Evolutionary conservation across 2,888 invertebrate genomes (phyloP), one percentile per base, ranked within the genome.

Genomic region (Taphrorychus bicolor): DNA sequence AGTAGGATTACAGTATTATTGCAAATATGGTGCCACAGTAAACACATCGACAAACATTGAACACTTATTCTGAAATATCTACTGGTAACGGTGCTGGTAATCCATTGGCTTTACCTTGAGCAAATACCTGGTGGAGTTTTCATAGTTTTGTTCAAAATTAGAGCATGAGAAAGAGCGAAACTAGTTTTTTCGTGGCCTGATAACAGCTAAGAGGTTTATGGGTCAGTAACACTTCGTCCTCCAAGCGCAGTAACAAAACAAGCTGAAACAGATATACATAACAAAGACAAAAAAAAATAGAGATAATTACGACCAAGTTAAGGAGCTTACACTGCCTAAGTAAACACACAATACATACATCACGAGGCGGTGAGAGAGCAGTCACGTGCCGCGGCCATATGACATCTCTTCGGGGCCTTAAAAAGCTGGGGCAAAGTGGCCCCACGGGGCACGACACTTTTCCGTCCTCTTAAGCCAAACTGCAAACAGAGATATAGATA

Each of bases 331-430:
- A 60, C 9, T 22, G 49, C 49, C 45, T 51, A 69, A 69, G 61
- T 58, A 69, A 56, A 69, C 65, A 66, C 48, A 60, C 17, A 54
- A 63, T 48, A n/a, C n/a, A n/a, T n/a, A 52, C 18, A 56, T 68
- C 56, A 52, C 40, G 32, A 45, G 59, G 48, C 69, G 58, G 65
- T 57, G 65, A 61, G 57, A 60, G 69, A 69, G 69, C 69, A 69
- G 69, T 69, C 69, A 69, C 69, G 69, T 69, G 69, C 61, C 60
- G 69, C 40, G 69, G 61, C 60, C 64, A 64, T 57, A 59, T 64
- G 69, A 69, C 69, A 69, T 69, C 69, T 65, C 69, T 69, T 69
- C 42, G 41, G 61, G 65, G 58, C 64, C 32, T 32, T 60, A 56
- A 63, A 63, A 60, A 42, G 22, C 41, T 59, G 62, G 23, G 41